These are phyloP conservation scores for Triplophysa dalaica DNA, from an alignment of 2,113 vertebrate species.

Conservation along the genomic window DNA sequence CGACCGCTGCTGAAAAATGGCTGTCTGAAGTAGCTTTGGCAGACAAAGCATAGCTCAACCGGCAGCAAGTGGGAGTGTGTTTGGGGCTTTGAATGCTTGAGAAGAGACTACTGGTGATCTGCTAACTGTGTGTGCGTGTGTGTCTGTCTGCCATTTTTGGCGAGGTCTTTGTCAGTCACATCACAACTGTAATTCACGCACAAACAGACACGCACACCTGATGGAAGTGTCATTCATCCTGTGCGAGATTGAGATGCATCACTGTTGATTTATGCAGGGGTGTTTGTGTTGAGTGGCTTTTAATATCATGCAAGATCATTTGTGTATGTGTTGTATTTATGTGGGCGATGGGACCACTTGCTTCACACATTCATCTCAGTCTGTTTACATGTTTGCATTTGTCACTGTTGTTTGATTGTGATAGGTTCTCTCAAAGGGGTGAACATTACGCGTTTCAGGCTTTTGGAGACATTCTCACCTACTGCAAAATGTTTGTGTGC, in stretches of 20 bases:
- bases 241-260: background rate
- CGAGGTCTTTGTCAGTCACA: no score
- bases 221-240: background rate
- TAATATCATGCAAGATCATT: background rate
- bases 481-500: background rate
- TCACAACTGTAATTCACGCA: background rate
- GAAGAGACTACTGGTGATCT: constrained; percentile 9
- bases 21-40: constrained; percentile 36
- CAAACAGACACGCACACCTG: background rate
- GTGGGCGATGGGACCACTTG: background rate
- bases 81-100: background rate
- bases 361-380: background rate
- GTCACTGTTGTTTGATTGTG: background rate
- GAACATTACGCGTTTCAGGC: background rate
- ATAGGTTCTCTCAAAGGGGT: background rate
- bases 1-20: constrained; percentile 47
- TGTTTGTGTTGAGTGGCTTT: constrained; percentile 1
- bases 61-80: constrained; percentile 19
- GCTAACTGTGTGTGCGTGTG: background rate
- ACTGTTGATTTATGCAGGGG: background rate
- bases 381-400: background rate
- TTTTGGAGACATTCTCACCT: background rate
- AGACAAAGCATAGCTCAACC: constrained; percentile 2
- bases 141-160: background rate
- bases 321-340: background rate